A percentile compares a stretch with the other conserved stretches of the same genome.
These are phyloP conservation scores for Speoplatyrhinus poulsoni DNA, from an alignment of 2,113 vertebrate genomes.

Conservation along the genomic window DNA sequence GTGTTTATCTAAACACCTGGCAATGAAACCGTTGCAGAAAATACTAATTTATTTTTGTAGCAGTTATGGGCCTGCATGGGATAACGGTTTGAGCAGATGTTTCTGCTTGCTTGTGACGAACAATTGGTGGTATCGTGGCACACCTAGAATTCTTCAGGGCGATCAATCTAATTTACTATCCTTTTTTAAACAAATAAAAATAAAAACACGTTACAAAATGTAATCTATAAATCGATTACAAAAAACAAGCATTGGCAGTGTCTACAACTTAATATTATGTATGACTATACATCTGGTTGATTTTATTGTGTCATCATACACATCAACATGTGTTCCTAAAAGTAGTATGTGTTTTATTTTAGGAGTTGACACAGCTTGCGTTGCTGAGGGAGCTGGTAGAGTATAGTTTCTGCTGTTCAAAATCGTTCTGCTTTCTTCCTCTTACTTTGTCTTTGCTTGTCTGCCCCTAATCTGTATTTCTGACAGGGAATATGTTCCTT, in stretches of 20 bases:
- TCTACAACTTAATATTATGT: background rate
- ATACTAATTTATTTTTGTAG: constrained; percentile 10
- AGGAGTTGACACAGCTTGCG: constrained; percentile 81
- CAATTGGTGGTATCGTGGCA: constrained; percentile 14
- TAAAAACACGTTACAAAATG: background rate
- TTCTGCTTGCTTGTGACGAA: constrained; percentile 24
- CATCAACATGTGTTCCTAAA: constrained; percentile 48
- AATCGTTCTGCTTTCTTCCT: constrained; percentile 34
- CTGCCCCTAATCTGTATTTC: constrained; percentile 21
- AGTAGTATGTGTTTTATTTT: constrained; percentile 71
- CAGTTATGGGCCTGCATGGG: constrained; percentile 10
- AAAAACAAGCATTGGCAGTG: background rate
- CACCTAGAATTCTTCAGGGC: constrained; percentile 33
- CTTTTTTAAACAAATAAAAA: background rate
- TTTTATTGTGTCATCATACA: too few relatives aligned
- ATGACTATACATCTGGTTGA: constrained; percentile 1
- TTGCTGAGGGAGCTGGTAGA: constrained; percentile 80
- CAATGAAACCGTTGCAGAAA: constrained; percentile 10
- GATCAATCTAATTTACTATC: too few relatives aligned
- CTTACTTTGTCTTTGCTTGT: constrained; percentile 35
- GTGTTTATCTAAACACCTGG: constrained; percentile 43
- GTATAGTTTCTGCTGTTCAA: constrained; percentile 59
- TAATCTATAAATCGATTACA: background rate
- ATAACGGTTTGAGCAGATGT: constrained; percentile 58
- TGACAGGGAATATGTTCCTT: too few relatives aligned